Base-by-base conservation (phyloP, 2,113 vertebrate genomes). In the Upupa epops region DNA sequence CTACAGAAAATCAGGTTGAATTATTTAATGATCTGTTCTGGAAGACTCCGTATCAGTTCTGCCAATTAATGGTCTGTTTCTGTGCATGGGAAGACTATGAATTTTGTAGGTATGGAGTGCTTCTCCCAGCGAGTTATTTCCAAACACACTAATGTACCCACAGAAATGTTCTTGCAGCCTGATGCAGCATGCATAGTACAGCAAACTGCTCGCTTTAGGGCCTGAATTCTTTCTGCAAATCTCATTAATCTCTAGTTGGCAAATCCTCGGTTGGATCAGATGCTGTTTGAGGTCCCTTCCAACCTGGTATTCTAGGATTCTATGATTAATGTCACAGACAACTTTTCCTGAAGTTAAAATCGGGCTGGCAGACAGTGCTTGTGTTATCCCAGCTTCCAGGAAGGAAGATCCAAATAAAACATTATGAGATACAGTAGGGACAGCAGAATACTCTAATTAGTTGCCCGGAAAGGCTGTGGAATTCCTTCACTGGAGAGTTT, bases 71-170 rank as follows among this genome's bases (percentile, higher is more conserved):
- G 16, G 3, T 32, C 24, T 26, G 32, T 6, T 82, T 78, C 65
- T 34, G 8, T 16, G 9, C 24, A 28, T 0, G 0, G 24, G 37
- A 59, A 63, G 16, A 22, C 13, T 29, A 7, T 56, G 13, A 13
- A 45, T 15, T n/a, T 9, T 17, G 11, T 45, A 55, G 17, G 11
- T 45, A 22, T 28, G 60, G 32, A 31, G 7, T 28, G 29, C 42
- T 63, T 54, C 36, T 40, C 87, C 40, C 42, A 19, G 64, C 55
- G 52, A 20, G 24, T 45, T 74, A 26, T 58, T 85, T 75, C 66
- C 79, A 90, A 63, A 71, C 16, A 13, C 2, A 4, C 49, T 6
- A 6, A 11, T n/a, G 24, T 18, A 40, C 13, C 48, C 32, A 48
- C 20, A 61, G 40, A n/a, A 66, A 37, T 10, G 12, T 65, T 31